Evolutionary conservation across 2,888 invertebrate species (phyloP).

Genomic region (Junonia oenone): DNA sequence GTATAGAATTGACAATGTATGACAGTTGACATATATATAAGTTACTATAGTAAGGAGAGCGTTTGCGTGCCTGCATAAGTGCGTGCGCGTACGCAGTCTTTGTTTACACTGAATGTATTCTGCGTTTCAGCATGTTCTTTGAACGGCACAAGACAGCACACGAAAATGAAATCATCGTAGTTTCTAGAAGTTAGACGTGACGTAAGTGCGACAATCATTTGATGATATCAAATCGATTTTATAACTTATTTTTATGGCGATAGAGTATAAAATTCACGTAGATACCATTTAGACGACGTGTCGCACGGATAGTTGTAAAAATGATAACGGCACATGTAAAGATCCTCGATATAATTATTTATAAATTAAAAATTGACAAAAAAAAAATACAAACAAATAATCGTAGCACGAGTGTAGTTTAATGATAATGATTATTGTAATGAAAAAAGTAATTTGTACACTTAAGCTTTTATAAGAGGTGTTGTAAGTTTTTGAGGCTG

Average conservation of each 20-base stretch:
- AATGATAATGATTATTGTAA: background rate
- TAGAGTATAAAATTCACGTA: conserved; percentile 26
- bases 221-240: conserved; percentile 27
- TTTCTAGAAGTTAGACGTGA: conserved; percentile 5
- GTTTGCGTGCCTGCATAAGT: no score
- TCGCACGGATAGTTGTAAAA: conserved; percentile 27
- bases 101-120: no score
- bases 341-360: conserved; percentile 13
- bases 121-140: background rate
- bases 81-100: no score
- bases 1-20: no score
- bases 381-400: background rate
- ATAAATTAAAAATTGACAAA: background rate
- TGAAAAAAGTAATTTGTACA: conserved; percentile 27
- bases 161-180: conserved; percentile 9
- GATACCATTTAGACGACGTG: conserved; percentile 23
- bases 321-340: conserved; percentile 25
- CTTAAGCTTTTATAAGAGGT: conserved; percentile 32
- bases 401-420: conserved; percentile 28
- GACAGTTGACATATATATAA: no score
- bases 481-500: conserved; percentile 18
- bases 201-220: conserved; percentile 15
- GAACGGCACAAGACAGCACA: conserved; percentile 18
- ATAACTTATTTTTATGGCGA: conserved; percentile 28
- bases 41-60: no score